Evolutionary conservation across 2,888 invertebrate species (phyloP).

Genomic region (Ceramica pisi): DNA sequence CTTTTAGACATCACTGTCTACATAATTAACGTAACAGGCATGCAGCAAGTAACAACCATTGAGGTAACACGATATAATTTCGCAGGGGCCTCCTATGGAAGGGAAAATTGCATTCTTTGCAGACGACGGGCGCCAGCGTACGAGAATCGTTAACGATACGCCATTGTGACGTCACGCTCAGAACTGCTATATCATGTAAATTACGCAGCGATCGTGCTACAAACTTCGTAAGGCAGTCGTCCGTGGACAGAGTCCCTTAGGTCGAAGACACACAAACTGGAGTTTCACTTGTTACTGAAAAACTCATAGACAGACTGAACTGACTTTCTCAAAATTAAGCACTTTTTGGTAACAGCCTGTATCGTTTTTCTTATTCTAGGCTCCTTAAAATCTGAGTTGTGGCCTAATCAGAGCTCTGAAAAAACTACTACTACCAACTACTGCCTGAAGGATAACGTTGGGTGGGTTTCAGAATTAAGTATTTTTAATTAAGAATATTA

Average conservation of each 20-base stretch:
- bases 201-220: constrained; percentile 27
- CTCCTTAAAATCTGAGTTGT: not conserved
- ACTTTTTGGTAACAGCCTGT: too few species aligned
- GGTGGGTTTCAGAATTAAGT: too few species aligned
- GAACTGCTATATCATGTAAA: constrained; percentile 24
- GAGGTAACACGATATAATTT: not conserved
- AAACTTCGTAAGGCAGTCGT: not conserved
- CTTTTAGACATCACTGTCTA: not conserved
- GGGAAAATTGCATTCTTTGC: constrained; percentile 13
- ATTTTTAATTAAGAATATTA: too few species aligned
- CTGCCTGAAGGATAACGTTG: not conserved
- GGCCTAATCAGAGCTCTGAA: not conserved
- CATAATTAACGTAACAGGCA: not conserved
- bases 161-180: constrained; percentile 17
- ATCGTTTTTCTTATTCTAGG: not conserved
- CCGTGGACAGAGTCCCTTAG: constrained; percentile 12
- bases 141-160: constrained; percentile 24
- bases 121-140: constrained; percentile 13
- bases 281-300: not conserved
- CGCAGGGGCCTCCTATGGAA: not conserved
- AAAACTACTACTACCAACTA: not conserved
- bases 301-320: not conserved
- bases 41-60: not conserved
- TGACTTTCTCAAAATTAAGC: not conserved
- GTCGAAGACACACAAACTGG: not conserved